phyloP scores from a whole-genome alignment of 2,113 vertebrate species.

The Vulpes ferrilata region DNA sequence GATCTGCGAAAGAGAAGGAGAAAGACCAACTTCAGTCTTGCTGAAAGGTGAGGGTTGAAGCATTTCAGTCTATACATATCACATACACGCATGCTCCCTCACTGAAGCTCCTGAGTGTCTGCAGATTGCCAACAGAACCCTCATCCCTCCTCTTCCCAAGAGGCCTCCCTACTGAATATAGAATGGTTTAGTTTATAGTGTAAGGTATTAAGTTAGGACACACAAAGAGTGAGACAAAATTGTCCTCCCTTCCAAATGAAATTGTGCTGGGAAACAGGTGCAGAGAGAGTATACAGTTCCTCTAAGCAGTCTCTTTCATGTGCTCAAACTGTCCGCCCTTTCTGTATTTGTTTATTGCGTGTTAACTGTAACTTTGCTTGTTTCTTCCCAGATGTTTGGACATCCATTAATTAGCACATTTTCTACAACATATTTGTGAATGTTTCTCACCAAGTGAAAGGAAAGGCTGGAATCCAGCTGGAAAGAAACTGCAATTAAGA shows the following conservation, averaged over 20 bases:
- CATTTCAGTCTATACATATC: neutral
- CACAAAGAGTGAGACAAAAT: constrained; percentile 25
- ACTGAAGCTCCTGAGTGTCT: neutral
- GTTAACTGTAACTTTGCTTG: constrained; percentile 53
- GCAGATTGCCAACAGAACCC: neutral
- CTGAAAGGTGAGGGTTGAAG: neutral
- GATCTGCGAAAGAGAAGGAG: neutral
- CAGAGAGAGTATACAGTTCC: neutral
- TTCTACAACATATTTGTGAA: constrained; percentile 41
- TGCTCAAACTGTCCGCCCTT: constrained; percentile 57
- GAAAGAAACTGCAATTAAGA: constrained; percentile 56
- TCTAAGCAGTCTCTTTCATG: constrained; percentile 49
- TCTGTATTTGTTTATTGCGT: constrained; percentile 60
- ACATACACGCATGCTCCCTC: neutral
- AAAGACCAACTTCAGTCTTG: neutral
- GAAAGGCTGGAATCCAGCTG: constrained; percentile 63
- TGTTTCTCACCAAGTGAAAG: constrained; percentile 65
- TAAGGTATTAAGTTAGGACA: neutral
- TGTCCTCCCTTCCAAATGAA: constrained; percentile 8
- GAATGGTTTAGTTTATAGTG: neutral
- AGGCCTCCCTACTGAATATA: neutral
- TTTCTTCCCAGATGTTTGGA: constrained; percentile 69
- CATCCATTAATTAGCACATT: constrained; percentile 69
- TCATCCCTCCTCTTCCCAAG: neutral
- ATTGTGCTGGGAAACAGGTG: constrained; percentile 60